Percentiles rank a stretch among this genome's conserved stretches.
phyloP scores from a whole-genome alignment of 2,113 vertebrate genomes.

The Pampusana beccarii region DNA sequence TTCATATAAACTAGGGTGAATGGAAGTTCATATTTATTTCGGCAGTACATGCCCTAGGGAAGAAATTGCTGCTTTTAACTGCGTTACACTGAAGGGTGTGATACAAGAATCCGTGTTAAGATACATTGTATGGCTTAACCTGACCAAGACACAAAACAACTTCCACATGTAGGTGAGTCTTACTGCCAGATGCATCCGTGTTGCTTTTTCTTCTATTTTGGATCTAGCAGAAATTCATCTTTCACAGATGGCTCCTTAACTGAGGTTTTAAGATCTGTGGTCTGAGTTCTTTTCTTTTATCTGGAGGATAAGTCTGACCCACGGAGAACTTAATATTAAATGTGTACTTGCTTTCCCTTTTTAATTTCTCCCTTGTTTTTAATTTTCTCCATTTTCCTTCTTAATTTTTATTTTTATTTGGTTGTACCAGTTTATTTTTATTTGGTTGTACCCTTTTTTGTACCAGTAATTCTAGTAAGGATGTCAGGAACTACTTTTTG shows the following conservation, averaged over 20 bases:
- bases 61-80: not conserved
- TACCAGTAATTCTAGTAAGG: not conserved
- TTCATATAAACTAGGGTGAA: not conserved
- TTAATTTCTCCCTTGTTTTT: not conserved
- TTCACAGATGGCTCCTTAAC: not conserved
- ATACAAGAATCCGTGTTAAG: not conserved
- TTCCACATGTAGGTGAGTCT: not conserved
- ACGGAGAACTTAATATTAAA: not conserved
- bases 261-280: not conserved
- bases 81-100: not conserved
- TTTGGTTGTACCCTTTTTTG: not conserved
- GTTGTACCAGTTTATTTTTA: not conserved
- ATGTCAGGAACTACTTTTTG: not conserved
- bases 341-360: not conserved
- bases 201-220: not conserved
- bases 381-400: not conserved
- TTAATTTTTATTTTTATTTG: no score
- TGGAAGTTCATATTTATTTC: constrained; percentile 11
- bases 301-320: not conserved
- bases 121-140: not conserved
- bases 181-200: not conserved
- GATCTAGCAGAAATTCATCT: not conserved
- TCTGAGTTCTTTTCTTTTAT: not conserved
- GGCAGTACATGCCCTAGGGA: not conserved
- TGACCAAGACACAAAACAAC: not conserved